Conservation (phyloP, 1,140 invertebrate species). For the Bombus breviceps region DNA sequence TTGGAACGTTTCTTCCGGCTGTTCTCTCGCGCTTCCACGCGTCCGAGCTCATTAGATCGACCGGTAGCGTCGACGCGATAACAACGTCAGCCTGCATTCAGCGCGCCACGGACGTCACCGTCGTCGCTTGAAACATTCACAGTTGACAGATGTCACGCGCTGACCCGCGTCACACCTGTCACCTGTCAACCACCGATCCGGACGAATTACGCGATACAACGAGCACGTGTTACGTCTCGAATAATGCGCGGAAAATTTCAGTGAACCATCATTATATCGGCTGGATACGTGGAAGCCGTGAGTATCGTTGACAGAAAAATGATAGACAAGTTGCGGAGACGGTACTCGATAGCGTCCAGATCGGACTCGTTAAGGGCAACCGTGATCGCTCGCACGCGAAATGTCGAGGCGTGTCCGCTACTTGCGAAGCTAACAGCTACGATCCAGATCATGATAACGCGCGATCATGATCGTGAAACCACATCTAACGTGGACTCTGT, state of each 20-base stretch:
- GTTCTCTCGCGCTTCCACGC: conserved; percentile 32
- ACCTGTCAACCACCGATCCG: conserved; percentile 76
- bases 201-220: conserved; percentile 75
- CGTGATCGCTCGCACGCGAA: conserved; percentile 6
- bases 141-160: conserved; percentile 78
- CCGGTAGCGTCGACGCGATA: conserved; percentile 69
- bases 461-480: neutral
- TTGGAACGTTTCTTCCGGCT: neutral
- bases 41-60: conserved; percentile 74
- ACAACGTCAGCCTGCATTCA: conserved; percentile 64
- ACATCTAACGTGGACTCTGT: neutral
- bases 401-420: too few relatives aligned
- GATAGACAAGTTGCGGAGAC: conserved; percentile 64
- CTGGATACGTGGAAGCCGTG: conserved; percentile 41
- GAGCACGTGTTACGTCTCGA: conserved; percentile 69
- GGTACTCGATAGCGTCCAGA: conserved; percentile 43
- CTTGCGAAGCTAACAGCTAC: neutral
- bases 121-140: conserved; percentile 75
- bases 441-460: neutral
- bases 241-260: conserved; percentile 75
- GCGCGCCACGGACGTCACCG: conserved; percentile 63
- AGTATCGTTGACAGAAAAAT: conserved; percentile 65
- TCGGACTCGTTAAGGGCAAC: conserved; percentile 12
- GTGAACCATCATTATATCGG: conserved; percentile 67
- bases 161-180: conserved; percentile 76